Evolutionary conservation across 2,113 vertebrate species (phyloP), one percentile per base, ranked within the genome.

Genomic region (Esox niger): DNA sequence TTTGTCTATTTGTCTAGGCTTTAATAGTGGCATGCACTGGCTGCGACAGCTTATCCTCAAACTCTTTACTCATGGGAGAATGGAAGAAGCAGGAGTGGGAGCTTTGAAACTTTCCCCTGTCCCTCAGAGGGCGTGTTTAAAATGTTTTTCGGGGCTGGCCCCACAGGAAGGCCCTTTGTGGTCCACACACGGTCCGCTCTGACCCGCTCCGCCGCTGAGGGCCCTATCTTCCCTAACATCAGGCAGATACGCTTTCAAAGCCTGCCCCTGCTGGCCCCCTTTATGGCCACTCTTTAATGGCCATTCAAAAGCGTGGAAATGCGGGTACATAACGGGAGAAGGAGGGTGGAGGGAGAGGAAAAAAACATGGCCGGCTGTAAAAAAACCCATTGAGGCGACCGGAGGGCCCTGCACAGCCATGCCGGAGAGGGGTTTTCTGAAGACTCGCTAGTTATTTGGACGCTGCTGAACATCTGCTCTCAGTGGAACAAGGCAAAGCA

Each of bases 171-270:
- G 67, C 62, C 68, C 62, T 66, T 63, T 29, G 31, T 17, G 2
- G 55, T 52, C n/a, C n/a, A 2, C 43, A 65, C 33, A 26, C 23
- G 1, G 62, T 52, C 47, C n/a, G 1, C 32, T 69, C 54, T 27
- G 33, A 26, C 61, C 35, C 35, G 29, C 58, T 70, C 59, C 70
- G 63, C 54, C 54, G 43, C 66, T 46, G 56, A 58, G 32, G 67
- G 25, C n/a, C 74, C 68, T 68, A 47, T 68, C 68, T 71, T 23
- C 26, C 59, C 60, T 73, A n/a, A 64, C 61, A 71, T 67, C 60
- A 30, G 68, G 33, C 64, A 77, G 64, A 77, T 69, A 74, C 73
- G 54, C 62, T 74, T 71, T 80, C 64, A 79, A 73, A 79, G 63
- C 64, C 59, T 64, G 43, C 70, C 71, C 74, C 70, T 64, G 70